Base-by-base conservation (phyloP, 2,888 invertebrate genomes). In the Cinara cedri region DNA sequence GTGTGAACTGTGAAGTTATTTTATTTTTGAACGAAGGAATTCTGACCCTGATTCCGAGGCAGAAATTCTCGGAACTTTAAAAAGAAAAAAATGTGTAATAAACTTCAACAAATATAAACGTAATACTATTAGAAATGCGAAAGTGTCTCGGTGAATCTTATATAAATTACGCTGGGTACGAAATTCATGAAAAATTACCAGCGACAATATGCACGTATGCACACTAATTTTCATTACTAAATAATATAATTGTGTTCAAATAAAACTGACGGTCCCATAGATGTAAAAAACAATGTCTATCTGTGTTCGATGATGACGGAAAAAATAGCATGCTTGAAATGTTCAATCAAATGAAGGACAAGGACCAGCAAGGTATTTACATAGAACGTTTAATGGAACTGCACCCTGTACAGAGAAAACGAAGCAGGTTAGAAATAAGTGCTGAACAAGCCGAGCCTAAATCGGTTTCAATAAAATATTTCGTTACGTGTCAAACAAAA, bases 381-480 rank as follows among this genome's bases (percentile, higher is more conserved):
- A 63, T 74, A 74, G 49, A 49, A 63, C 63, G 62, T 74, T 74
- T 63, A 51, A 72, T 74, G 62, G 51, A 74, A 62, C 51, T 51
- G 34, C 51, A 62, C 11, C 13, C n/a, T 19, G 44, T 65, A 44
- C 65, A 65, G 42, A 65, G 65, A 65, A 65, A 65, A 65, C 44
- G 65, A 65, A 65, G 65, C 14, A 65, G 44, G 44, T 65, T 65
- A 21, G 65, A 65, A 26, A 19, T 65, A 19, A 11, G 44, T 44
- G 44, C 21, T 65, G 44, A 65, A 65, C 65, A 65, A 44, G 44
- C 65, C 26, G 44, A 65, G 65, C 65, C 44, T 21, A 60, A 60
- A 60, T 60, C 60, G 6, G 55, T 57, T 10, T 57, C 55, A 3
- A 24, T 57, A 57, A 60, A 34, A 60, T 60, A 34, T 21, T 57